phyloP scores from a whole-genome alignment of 2,113 vertebrate genomes.

The Grus americana region DNA sequence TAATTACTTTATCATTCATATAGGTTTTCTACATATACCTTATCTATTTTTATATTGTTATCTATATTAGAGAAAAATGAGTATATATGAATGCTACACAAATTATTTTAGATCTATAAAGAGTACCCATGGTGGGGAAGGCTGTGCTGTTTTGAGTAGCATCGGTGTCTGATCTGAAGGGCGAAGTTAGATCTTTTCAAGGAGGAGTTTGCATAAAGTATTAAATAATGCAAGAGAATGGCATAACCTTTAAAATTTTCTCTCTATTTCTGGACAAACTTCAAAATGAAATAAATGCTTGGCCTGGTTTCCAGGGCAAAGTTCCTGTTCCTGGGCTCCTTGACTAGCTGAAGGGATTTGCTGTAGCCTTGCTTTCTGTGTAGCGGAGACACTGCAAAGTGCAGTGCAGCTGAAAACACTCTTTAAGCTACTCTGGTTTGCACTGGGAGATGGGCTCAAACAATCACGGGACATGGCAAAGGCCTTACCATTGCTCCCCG shows the following conservation, averaged over 20 bases:
- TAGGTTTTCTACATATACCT: not conserved
- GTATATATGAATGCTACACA: not conserved
- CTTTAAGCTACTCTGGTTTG: not conserved
- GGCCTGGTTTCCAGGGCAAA: not conserved
- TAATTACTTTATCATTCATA: not conserved
- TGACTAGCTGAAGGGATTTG: not conserved
- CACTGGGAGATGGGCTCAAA: not conserved
- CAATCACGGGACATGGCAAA: not conserved
- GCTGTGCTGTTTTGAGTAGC: not conserved
- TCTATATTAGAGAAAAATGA: not conserved
- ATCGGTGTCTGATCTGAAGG: not conserved
- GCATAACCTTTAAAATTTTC: not conserved
- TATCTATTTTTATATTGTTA: not conserved
- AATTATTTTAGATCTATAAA: not conserved
- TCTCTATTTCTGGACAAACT: not conserved
- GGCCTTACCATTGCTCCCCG: not conserved
- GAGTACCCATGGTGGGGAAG: not conserved
- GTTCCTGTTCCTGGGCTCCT: not conserved
- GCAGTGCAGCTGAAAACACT: not conserved
- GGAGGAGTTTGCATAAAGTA: not conserved
- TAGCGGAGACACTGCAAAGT: not conserved
- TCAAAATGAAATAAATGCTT: not conserved
- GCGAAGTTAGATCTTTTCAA: not conserved
- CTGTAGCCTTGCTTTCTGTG: not conserved
- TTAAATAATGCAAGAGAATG: not conserved